These are phyloP conservation scores for Synanthedon tipuliformis DNA, from an alignment of 2,888 invertebrate species.

Conservation along the genomic window DNA sequence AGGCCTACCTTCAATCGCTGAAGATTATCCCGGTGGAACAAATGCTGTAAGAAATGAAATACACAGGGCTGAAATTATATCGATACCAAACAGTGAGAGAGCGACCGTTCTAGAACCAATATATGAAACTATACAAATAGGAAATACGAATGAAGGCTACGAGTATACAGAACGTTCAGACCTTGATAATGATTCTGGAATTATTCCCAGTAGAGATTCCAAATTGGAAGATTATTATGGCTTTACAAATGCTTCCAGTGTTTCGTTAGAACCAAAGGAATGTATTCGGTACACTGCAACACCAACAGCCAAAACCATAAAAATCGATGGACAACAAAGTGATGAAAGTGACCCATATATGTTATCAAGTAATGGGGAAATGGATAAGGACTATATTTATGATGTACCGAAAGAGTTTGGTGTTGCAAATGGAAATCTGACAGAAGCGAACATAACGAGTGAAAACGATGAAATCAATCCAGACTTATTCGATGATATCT, in stretches of 20 bases:
- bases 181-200: conserved; percentile 30
- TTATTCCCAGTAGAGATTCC: conserved; percentile 24
- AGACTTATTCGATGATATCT: conserved; percentile 53
- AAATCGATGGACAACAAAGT: not conserved
- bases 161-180: conserved; percentile 37
- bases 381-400: not conserved
- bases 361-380: not conserved
- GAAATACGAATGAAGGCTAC: conserved; percentile 36
- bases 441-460: conserved; percentile 7
- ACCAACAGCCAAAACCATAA: conserved; percentile 23
- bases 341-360: not conserved
- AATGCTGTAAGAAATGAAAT: conserved; percentile 37
- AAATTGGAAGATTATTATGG: conserved; percentile 40
- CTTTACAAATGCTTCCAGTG: conserved; percentile 45
- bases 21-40: conserved; percentile 26
- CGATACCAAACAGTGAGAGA: conserved; percentile 52
- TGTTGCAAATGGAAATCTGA: conserved; percentile 9
- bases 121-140: conserved; percentile 51
- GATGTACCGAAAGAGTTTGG: conserved; percentile 7
- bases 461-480: conserved; percentile 5
- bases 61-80: conserved; percentile 60
- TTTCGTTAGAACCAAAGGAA: conserved; percentile 47
- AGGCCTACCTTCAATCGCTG: conserved; percentile 26
- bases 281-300: conserved; percentile 46
- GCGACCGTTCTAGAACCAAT: conserved; percentile 58